phyloP scores from a whole-genome alignment of 2,888 invertebrate species.

The Eustalomyia histrio region DNA sequence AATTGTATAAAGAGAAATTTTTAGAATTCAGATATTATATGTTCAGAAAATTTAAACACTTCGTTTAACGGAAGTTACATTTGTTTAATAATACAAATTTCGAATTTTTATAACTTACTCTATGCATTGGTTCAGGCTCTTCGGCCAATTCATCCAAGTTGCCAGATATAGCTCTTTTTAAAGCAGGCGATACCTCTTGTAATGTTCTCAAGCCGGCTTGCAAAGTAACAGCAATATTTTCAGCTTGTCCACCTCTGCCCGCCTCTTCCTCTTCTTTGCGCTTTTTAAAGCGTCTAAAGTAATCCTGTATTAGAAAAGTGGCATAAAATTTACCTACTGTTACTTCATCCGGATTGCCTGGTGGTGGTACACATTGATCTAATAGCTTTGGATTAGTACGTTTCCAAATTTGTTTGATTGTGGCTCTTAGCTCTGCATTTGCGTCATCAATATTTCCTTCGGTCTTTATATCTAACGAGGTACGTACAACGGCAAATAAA shows the following conservation, averaged over 20 bases:
- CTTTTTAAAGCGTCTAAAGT: conserved; percentile 99
- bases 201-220: conserved; percentile 97
- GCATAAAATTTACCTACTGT: conserved; percentile 99
- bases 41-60: too few species aligned
- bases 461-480: conserved; percentile 97
- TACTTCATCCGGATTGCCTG: conserved; percentile 99
- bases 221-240: conserved; percentile 93
- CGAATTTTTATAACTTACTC: conserved; percentile 85
- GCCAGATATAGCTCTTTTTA: conserved; percentile 99
- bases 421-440: conserved; percentile 94
- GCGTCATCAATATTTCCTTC: conserved; percentile 98
- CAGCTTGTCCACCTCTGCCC: conserved; percentile 86
- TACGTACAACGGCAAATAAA: conserved; percentile 97
- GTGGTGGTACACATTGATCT: conserved; percentile 99
- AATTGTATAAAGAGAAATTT: too few species aligned
- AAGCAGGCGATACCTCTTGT: conserved; percentile 98
- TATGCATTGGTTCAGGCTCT: conserved; percentile 98
- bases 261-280: conserved; percentile 89
- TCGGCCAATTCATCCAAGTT: conserved; percentile 96
- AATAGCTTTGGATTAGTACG: conserved; percentile 95
- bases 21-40: too few species aligned
- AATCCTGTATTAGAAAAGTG: conserved; percentile 99
- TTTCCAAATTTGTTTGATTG: conserved; percentile 99
- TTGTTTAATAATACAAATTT: too few species aligned
- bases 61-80: too few species aligned